These are phyloP conservation scores for Ochropleura plecta DNA, from an alignment of 2,888 invertebrate species.

Conservation along the genomic window DNA sequence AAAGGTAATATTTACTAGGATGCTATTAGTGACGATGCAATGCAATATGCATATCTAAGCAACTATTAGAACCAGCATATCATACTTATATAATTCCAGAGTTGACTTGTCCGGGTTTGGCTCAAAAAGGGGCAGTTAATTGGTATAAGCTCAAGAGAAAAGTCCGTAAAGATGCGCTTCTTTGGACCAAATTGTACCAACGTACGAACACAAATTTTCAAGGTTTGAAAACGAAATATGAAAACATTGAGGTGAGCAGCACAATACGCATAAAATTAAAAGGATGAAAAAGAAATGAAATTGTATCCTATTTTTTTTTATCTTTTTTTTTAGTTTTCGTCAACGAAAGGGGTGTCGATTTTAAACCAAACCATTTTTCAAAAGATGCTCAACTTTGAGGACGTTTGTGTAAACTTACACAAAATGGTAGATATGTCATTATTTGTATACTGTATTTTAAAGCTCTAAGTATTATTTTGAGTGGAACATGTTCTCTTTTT, in stretches of 20 bases:
- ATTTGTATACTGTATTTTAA: not conserved
- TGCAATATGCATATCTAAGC: not conserved
- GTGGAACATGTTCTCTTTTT: not conserved
- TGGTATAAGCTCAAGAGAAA: slow-evolving; percentile 72
- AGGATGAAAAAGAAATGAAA: not conserved
- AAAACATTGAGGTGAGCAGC: slow-evolving; percentile 61
- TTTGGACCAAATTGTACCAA: slow-evolving; percentile 75
- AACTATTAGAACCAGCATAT: not conserved
- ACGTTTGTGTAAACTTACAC: slow-evolving; percentile 30
- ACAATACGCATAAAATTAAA: not conserved
- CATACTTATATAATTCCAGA: slow-evolving; percentile 33
- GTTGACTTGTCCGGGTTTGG: slow-evolving; percentile 18
- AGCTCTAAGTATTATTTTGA: not conserved
- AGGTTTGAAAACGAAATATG: slow-evolving; percentile 62
- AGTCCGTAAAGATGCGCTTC: slow-evolving; percentile 72
- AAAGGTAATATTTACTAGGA: slow-evolving; percentile 63
- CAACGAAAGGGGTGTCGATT: not conserved
- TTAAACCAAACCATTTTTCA: slow-evolving; percentile 10
- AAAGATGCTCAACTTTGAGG: slow-evolving; percentile 28
- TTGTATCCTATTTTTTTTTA: not conserved
- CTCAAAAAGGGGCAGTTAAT: slow-evolving; percentile 47
- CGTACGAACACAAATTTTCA: slow-evolving; percentile 67
- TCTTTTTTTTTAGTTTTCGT: slow-evolving; percentile 24
- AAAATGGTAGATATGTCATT: slow-evolving; percentile 32
- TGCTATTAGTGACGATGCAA: not conserved